phyloP scores from a whole-genome alignment of 2,113 vertebrate genomes.

The Cnemophilus loriae region DNA sequence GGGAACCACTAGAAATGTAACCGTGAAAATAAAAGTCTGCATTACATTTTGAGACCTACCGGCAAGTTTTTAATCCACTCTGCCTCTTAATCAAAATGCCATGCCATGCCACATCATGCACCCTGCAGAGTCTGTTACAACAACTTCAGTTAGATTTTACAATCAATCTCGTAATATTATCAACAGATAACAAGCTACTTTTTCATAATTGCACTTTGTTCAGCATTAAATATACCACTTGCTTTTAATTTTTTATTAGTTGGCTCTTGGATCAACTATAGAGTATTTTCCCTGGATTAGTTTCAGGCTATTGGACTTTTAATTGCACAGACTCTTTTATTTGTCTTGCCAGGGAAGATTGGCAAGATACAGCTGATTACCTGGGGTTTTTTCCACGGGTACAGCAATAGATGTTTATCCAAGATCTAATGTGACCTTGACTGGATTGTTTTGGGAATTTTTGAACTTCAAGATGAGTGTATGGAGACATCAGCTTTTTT shows the following conservation, averaged over 20 bases:
- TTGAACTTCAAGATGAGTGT: neutral
- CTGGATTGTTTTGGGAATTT: neutral
- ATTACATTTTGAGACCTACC: neutral
- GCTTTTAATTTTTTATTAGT: neutral
- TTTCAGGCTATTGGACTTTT: neutral
- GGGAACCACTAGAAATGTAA: neutral
- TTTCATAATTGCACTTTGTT: neutral
- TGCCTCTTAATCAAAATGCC: conserved; percentile 9
- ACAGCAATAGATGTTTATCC: neutral
- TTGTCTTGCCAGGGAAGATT: neutral
- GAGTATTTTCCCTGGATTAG: neutral
- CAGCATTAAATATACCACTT: neutral
- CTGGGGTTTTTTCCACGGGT: fast-evolving
- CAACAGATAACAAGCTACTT: neutral
- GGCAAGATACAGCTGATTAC: neutral
- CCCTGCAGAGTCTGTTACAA: neutral
- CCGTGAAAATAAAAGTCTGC: neutral
- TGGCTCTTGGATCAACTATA: neutral
- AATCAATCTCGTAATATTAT: neutral
- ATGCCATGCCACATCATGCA: neutral
- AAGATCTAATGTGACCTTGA: neutral
- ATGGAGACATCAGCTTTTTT: neutral
- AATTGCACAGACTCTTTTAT: neutral
- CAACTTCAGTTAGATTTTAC: neutral
- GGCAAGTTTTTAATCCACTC: neutral